Evolutionary conservation across 2,888 invertebrate genomes (phyloP), one percentile per base, ranked within the genome.

Genomic region (Neocrepidodera transversa): DNA sequence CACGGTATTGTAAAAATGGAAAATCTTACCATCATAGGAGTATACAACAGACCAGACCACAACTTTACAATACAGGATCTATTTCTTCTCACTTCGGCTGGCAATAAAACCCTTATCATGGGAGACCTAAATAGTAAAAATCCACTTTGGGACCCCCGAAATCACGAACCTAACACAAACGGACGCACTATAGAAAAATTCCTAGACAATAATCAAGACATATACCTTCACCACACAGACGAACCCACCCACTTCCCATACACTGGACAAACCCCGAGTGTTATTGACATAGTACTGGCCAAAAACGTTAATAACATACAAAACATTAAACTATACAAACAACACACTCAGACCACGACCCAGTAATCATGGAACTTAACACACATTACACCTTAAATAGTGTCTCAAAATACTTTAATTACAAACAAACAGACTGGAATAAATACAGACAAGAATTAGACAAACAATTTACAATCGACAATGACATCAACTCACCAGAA

Each of bases 371-470:
- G 5, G 26, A 23, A 23, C 3, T 23, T 6, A 23, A 23, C 26
- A 23, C 3, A 3, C 3, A 35, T 4, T n/a, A 35, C n/a, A n/a
- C 36, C 36, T 4, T 4, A 35, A 5, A 35, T 13, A 35, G n/a
- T n/a, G n/a, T n/a, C n/a, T n/a, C n/a, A n/a, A n/a, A n/a, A n/a
- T n/a, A n/a, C n/a, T n/a, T n/a, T 8, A 13, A 47, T 6, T 47
- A 47, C 10, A 30, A 23, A 13, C 23, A 7, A 7, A 10, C 26
- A 16, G 13, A 47, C 47, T 47, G 47, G 47, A 14, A 47, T n/a
- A 47, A 1, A 6, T 47, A 13, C 16, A 47, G n/a, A n/a, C n/a
- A n/a, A n/a, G n/a, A n/a, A n/a, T n/a, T n/a, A n/a, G n/a, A n/a
- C n/a, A n/a, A n/a, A 6, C 7, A n/a, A 2, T 10, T 3, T 10